These are phyloP conservation scores for Trachelipus rathkii DNA, from an alignment of 1,140 invertebrate genomes.

Conservation along the genomic window DNA sequence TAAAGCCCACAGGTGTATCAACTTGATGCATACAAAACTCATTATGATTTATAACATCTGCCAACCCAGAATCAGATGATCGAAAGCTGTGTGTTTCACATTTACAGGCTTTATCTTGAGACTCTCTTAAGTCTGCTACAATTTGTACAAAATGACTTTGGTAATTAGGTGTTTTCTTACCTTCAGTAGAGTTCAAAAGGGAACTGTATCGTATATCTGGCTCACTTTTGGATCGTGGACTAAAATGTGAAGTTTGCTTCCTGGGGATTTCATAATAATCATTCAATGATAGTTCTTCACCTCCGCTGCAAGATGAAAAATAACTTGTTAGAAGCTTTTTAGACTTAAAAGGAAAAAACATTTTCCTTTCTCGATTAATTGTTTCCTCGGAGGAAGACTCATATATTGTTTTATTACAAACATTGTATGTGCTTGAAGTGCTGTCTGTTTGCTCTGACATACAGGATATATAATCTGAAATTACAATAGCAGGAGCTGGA, in stretches of 20 bases:
- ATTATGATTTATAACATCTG: slow-evolving; percentile 58
- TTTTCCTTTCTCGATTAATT: slow-evolving; percentile 10
- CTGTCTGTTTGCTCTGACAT: slow-evolving; percentile 1
- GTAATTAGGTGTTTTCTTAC: slow-evolving; percentile 12
- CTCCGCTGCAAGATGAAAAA: slow-evolving; percentile 38
- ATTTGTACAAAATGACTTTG: slow-evolving; percentile 34
- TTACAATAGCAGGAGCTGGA: slow-evolving; percentile 30
- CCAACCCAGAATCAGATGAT: slow-evolving; percentile 77
- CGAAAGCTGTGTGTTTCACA: slow-evolving; percentile 49
- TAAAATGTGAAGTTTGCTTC: slow-evolving; percentile 20
- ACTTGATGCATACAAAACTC: slow-evolving; percentile 32
- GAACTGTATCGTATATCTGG: slow-evolving; percentile 23
- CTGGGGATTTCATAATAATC: slow-evolving; percentile 38
- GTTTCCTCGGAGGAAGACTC: slow-evolving; percentile 27
- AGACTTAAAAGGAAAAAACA: slow-evolving; percentile 28
- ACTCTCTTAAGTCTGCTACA: slow-evolving; percentile 21
- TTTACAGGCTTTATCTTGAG: slow-evolving; percentile 30
- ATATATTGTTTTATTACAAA: slow-evolving; percentile 38
- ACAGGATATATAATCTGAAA: slow-evolving; percentile 9
- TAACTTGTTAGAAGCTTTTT: slow-evolving; percentile 31
- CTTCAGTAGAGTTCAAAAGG: neutral
- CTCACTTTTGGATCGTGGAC: slow-evolving; percentile 32
- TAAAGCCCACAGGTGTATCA: slow-evolving; percentile 30
- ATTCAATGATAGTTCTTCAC: slow-evolving; percentile 26
- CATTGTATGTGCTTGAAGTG: slow-evolving; percentile 30